These are phyloP conservation scores for Platypus cylindrus DNA, from an alignment of 2,888 invertebrate genomes.

Conservation along the genomic window DNA sequence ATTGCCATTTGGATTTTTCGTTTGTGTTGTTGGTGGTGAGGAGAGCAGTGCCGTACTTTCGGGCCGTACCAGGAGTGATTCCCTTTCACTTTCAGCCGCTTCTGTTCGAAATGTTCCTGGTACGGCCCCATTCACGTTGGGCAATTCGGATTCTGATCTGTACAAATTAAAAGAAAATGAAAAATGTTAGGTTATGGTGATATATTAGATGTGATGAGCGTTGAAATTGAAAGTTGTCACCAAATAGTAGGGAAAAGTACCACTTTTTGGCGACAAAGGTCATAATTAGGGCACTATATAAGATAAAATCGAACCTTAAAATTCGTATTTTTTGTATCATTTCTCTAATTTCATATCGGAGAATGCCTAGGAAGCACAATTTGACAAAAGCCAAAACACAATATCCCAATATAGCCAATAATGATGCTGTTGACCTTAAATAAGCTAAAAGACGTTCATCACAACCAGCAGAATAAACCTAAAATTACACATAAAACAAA, in stretches of 20 bases:
- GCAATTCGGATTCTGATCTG: slow-evolving; percentile 48
- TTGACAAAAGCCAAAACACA: slow-evolving; percentile 83
- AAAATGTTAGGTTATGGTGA: too few relatives aligned
- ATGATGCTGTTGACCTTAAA: slow-evolving; percentile 66
- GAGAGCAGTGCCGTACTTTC: slow-evolving; percentile 37
- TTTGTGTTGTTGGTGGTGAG: slow-evolving; percentile 27
- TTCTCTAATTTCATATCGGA: slow-evolving; percentile 72
- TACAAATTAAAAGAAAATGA: too few relatives aligned
- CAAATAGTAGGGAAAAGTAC: too few relatives aligned
- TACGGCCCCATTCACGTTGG: slow-evolving; percentile 47
- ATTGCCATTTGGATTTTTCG: slow-evolving; percentile 57
- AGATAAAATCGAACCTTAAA: slow-evolving; percentile 36
- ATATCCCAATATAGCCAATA: slow-evolving; percentile 65
- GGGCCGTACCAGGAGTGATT: slow-evolving; percentile 44
- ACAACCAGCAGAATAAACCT: slow-evolving; percentile 46
- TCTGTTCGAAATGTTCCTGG: slow-evolving; percentile 36
- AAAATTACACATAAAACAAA: slow-evolving; percentile 3
- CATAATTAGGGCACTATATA: too few relatives aligned
- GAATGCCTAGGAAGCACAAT: slow-evolving; percentile 62
- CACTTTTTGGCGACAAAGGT: too few relatives aligned
- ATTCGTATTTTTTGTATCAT: slow-evolving; percentile 86
- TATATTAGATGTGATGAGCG: too few relatives aligned
- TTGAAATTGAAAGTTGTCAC: too few relatives aligned
- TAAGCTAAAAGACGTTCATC: slow-evolving; percentile 60
- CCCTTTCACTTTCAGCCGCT: slow-evolving; percentile 44